Base-by-base conservation (phyloP, 2,113 vertebrate genomes). In the mouse (Mus musculus) region DNA sequence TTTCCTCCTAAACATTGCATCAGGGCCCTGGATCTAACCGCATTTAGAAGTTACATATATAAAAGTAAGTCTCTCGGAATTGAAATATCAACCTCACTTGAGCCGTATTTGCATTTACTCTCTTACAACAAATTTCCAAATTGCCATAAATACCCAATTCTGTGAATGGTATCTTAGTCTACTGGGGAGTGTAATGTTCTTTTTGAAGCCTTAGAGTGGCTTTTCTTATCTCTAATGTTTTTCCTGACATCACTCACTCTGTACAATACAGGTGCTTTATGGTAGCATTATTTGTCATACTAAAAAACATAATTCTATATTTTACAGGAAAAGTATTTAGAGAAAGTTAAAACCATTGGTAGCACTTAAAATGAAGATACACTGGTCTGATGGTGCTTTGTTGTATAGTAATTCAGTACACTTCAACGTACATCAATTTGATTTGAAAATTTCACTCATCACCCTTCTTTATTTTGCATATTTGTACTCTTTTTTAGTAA, bases 161-260 rank as follows among this genome's bases (percentile, higher is more conserved):
- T 30, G 7, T 54, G 42, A 75, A 69, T 65, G 28, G 26, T 11
- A 5, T 24, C 20, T 24, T 56, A 5, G 12, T 67, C 7, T 13
- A 42, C 4, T 6, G 4, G 63, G 5, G 3, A 7, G 52, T 54
- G 0, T 46, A 2, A 16, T 61, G 11, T 26, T 19, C 14, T 59
- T 12, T 78, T 46, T 65, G 9, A 16, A 39, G 22, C 26, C 16
- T 52, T 42, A 5, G 1, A n/a, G 20, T 39, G 75, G 11, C 59
- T 11, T 2, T 36, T 5, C 9, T 65, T 72, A 42, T 39, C 13
- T 6, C 59, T 84, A 16, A 42, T 46, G 4, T 1, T 63, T 61
- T 24, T 26, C 12, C 56, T 61, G 54, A 61, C 3, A 84, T 61
- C 81, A 84, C 24, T 42, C 56, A 63, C 4, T 16, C 22, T 84